Evolutionary conservation across 92 coral and sea anemone genomes (phyloP), one percentile per base, ranked within the genome.

Genomic region (Epizoanthus illoricatus): DNA sequence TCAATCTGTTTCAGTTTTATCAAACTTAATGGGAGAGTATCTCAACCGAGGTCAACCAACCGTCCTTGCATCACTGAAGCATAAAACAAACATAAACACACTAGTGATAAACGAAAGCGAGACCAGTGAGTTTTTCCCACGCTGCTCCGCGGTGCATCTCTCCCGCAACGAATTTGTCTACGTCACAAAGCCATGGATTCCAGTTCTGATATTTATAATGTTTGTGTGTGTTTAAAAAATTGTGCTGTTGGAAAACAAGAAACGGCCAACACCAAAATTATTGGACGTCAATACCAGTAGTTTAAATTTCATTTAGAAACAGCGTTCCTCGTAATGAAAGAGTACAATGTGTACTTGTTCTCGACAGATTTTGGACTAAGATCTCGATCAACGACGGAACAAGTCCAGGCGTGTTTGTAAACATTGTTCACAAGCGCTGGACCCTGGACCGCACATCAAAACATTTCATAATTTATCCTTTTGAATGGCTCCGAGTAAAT

Each of bases 361-460:
- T 17, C 41, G 64, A 28, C 79, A 74, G 63, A 41, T 52, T 55
- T 52, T 52, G 9, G 11, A 11, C n/a, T 0, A 74, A 55, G 20
- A 18, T 15, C 16, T 47, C 17, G 15, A 33, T n/a, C 4, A 33
- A 45, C 3, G 33, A 13, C 57, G 58, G 80, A 73, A 74, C 80
- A 74, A 3, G 80, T 74, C 80, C 80, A 54, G 80, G 80, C 80
- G 52, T 40, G 80, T 74, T 74, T 74, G 80, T 74, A 74, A 74
- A 74, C 80, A 74, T 74, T 74, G 66, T 74, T 54, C 80, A 3
- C 65, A 74, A 64, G 7, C 15, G 58, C 80, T 24, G 19, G 33
- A 56, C 80, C 80, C 80, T 24, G 19, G 33, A 56, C 80, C 80
- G 63, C 65, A 4, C 64, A 74, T 23, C 42, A 57, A 56, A 74